Base-by-base conservation (phyloP, 2,113 vertebrate genomes). In the Chloebia gouldiae region DNA sequence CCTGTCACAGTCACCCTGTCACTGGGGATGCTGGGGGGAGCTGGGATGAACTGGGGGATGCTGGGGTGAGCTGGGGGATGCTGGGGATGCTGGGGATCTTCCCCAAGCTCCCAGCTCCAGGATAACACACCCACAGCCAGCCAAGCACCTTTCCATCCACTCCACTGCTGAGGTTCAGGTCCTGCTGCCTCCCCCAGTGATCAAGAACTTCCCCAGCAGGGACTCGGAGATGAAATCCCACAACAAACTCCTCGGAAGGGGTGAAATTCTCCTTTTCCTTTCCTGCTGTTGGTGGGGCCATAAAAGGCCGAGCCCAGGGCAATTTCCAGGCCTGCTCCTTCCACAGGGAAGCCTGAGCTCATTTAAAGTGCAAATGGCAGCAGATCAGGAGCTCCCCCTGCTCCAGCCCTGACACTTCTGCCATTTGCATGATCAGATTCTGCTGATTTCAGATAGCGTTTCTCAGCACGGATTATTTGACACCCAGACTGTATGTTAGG, bases 401-500 rank as follows among this genome's bases (percentile, higher is more conserved):
- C 49, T 96, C 86, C 96, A 92, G 86, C 64, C 24, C 95, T 93
- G 96, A 92, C 93, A 76, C 96, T 95, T 95, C 97, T 96, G 90
- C 71, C 93, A 97, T 97, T 96, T 97, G 96, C 96, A 95, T 96
- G 96, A 93, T 92, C 93, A 97, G 96, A 97, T 97, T 96, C 93
- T 94, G 81, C 96, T 97, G 97, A 96, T 97, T 97, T 94, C 93
- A 96, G 96, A 94, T 33, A 77, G 88, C 42, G 4, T 90, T 96
- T 78, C 92, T 94, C 75, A 77, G 95, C 94, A 90, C 4, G 45
- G 86, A 86, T 89, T 86, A 93, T 97, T 97, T 97, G 98, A 97
- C 97, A 94, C 84, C 65, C 71, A 68, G 87, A 12, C 88, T 97
- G 75, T 72, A 39, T 73, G 95, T 80, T 93, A 53, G 79, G 83